Evolutionary conservation across 2,113 vertebrate genomes (phyloP), one percentile per base, ranked within the genome.

Genomic region (Paralichthys olivaceus): DNA sequence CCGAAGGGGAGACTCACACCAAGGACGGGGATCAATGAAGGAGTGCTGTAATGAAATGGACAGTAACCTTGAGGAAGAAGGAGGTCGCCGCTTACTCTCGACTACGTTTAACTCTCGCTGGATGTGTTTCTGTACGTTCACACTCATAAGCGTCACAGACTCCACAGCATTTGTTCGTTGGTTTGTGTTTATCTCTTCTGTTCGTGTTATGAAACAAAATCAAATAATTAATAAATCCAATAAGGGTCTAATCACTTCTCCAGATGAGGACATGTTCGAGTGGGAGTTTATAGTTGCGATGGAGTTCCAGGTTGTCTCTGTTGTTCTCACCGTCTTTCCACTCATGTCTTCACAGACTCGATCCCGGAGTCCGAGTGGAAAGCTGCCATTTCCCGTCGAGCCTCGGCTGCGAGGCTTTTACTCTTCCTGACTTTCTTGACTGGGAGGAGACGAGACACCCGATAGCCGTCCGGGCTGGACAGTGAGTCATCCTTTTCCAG

Each of bases 1-100:
- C 73, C 73, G 53, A 81, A 74, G 73, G 80, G 73, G 84, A 89
- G 72, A 72, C 68, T 72, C 60, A 17, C 70, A 80, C 83, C 90
- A 90, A 89, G 91, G 93, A 92, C 93, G 87, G 86, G 77, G 84
- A 92, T 94, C 94, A 91, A 89, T 92, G 90, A 57, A 71, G 28
- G 53, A 67, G 67, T 51, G 37, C 22, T 77, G 84, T 87, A 91
- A 90, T 90, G 89, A 86, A 89, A 84, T 26, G 80, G 85, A 89
- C 90, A 78, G 81, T 89, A 72, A 94, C 94, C 93, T 95, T 95
- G 91, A 85, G 75, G 58, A 25, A 8, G 64, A 72, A 66, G 69
- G n/a, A 87, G 89, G 89, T 87, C 84, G n/a, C 73, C 70, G 40
- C 58, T 29, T 32, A 28, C 77, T 28, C 47, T 2, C 26, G n/a